Percentiles rank a stretch among this genome's conserved stretches.
phyloP scores from a whole-genome alignment of 1,140 invertebrate species.

The Bombus cullumanus region DNA sequence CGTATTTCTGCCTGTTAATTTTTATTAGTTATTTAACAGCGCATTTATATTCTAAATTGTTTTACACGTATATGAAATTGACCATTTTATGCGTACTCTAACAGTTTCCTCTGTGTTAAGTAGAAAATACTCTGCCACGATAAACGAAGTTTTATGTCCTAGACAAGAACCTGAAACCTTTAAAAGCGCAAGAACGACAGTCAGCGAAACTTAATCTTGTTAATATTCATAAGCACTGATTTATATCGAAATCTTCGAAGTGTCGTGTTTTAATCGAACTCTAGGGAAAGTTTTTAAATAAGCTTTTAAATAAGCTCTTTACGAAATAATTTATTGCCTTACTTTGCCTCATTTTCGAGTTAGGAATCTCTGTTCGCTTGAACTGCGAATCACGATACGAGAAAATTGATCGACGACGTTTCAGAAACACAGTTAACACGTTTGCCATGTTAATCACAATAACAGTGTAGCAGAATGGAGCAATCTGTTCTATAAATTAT shows the following conservation, averaged over 20 bases:
- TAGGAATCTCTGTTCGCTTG: not conserved
- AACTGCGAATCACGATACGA: not conserved
- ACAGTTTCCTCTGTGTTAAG: not conserved
- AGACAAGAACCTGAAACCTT: too few relatives aligned
- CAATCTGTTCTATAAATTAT: constrained; percentile 52
- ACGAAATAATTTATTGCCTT: not conserved
- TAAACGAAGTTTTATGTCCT: not conserved
- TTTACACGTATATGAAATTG: not conserved
- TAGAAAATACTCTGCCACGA: not conserved
- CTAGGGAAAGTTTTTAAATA: not conserved
- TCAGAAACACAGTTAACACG: not conserved
- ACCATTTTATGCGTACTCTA: too few relatives aligned
- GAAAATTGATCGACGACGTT: too few relatives aligned
- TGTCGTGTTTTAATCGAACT: not conserved
- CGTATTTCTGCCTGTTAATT: too few relatives aligned
- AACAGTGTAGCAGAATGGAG: not conserved
- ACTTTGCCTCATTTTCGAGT: not conserved
- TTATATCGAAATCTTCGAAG: not conserved
- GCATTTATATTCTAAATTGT: too few relatives aligned
- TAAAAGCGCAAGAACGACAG: too few relatives aligned
- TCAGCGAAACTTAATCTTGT: not conserved
- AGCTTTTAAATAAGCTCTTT: not conserved
- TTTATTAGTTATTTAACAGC: too few relatives aligned
- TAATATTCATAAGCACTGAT: not conserved
- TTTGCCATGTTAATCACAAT: constrained; percentile 6